Conservation (phyloP, 1,140 invertebrate species). For the Caerostris extrusa region DNA sequence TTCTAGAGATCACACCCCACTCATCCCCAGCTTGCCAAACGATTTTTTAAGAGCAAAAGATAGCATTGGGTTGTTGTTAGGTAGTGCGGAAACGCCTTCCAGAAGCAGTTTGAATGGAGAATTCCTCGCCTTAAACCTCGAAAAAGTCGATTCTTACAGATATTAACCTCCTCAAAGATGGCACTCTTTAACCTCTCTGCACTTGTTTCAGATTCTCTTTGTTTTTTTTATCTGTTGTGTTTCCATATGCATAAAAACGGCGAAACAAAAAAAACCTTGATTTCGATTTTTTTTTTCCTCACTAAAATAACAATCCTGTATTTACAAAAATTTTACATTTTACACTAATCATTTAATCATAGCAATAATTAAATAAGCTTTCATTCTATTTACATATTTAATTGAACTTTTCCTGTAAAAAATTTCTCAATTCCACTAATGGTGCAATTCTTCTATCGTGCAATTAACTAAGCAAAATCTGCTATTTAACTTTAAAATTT, state of each 20-base stretch:
- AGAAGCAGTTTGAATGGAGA: not conserved
- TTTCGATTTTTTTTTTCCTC: too few relatives aligned
- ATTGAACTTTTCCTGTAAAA: too few relatives aligned
- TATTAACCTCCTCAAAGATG: not conserved
- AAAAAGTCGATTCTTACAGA: not conserved
- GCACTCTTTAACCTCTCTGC: not conserved
- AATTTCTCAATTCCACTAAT: too few relatives aligned
- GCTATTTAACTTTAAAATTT: too few relatives aligned
- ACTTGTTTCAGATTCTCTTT: not conserved
- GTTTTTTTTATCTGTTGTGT: not conserved
- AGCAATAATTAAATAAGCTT: too few relatives aligned
- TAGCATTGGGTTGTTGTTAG: not conserved
- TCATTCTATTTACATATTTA: too few relatives aligned
- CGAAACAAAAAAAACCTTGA: not conserved
- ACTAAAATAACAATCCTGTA: too few relatives aligned
- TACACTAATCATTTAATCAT: too few relatives aligned
- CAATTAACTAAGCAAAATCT: too few relatives aligned
- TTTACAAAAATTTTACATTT: too few relatives aligned
- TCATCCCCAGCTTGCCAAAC: not conserved
- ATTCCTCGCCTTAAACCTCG: not conserved
- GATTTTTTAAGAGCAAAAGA: constrained; percentile 17
- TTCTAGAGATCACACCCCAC: not conserved
- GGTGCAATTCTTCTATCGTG: too few relatives aligned
- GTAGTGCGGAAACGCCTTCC: not conserved
- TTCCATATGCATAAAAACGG: too few relatives aligned